Evolutionary conservation across 2,888 invertebrate species (phyloP).

Genomic region (Chrysopilus asiliformis): DNA sequence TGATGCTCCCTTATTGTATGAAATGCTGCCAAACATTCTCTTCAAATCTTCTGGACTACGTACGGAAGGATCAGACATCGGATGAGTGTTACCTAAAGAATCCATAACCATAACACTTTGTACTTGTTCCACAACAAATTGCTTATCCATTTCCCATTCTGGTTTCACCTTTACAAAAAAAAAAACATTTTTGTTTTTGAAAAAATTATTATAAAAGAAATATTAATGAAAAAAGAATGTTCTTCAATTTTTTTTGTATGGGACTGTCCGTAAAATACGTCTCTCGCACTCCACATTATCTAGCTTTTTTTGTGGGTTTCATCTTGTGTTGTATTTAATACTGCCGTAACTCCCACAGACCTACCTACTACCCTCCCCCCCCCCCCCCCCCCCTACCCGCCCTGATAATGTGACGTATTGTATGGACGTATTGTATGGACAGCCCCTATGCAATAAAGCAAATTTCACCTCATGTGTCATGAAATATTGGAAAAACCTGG

Average conservation of each 20-base stretch:
- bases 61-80: slow-evolving; percentile 44
- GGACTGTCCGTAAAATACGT: too few species aligned
- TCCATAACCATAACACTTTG: slow-evolving; percentile 50
- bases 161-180: slow-evolving; percentile 42
- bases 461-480: slow-evolving; percentile 33
- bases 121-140: slow-evolving; percentile 56
- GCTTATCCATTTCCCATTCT: slow-evolving; percentile 49
- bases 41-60: slow-evolving; percentile 44
- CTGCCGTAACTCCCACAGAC: too few species aligned
- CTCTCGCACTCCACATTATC: too few species aligned
- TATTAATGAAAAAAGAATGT: neutral
- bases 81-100: slow-evolving; percentile 41
- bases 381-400: too few species aligned
- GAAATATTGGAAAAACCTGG: slow-evolving; percentile 58
- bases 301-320: too few species aligned
- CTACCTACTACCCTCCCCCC: too few species aligned
- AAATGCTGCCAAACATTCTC: slow-evolving; percentile 50
- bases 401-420: too few species aligned
- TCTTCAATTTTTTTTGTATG: too few species aligned
- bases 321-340: too few species aligned
- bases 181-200: slow-evolving; percentile 1
- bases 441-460: slow-evolving; percentile 20
- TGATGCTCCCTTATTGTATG: slow-evolving; percentile 54
- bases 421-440: neutral
- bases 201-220: slow-evolving; percentile 31